Conservation (phyloP, 1,140 invertebrate genomes). For the Portunus trituberculatus region DNA sequence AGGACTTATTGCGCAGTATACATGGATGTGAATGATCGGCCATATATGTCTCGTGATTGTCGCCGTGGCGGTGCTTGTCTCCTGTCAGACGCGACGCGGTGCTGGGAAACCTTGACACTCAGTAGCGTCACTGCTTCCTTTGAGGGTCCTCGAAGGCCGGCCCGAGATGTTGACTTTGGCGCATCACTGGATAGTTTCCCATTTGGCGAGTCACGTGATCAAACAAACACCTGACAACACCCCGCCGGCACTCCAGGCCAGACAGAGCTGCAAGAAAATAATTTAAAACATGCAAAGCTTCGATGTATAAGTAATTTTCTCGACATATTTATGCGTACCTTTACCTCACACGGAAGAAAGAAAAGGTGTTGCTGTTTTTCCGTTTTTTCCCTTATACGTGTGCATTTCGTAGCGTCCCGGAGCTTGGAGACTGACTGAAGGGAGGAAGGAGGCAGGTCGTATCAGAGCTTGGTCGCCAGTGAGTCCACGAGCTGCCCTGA, state of each 20-base stretch:
- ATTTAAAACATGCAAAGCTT: not conserved
- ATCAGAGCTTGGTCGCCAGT: not conserved
- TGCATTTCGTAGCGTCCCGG: not conserved
- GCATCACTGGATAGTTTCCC: not conserved
- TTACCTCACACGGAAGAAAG: not conserved
- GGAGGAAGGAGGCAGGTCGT: not conserved
- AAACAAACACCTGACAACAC: not conserved
- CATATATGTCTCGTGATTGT: not conserved
- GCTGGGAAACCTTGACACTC: not conserved
- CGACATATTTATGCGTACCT: not conserved
- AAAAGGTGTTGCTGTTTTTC: not conserved
- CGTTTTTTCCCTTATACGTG: not conserved
- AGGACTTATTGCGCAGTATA: slow-evolving; percentile 38
- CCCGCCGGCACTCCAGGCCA: not conserved
- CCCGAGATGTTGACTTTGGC: not conserved
- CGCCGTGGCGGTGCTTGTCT: slow-evolving; percentile 8
- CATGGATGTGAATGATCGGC: slow-evolving; percentile 27
- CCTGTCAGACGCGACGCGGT: not conserved
- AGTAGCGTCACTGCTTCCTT: not conserved
- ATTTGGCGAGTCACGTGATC: not conserved
- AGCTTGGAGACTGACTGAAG: not conserved
- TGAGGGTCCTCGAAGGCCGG: not conserved
- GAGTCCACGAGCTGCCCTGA: not conserved
- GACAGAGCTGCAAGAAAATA: not conserved
- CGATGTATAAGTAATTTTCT: not conserved